Conservation (phyloP, 2,113 vertebrate genomes). For the Acrocephalus kingi region DNA sequence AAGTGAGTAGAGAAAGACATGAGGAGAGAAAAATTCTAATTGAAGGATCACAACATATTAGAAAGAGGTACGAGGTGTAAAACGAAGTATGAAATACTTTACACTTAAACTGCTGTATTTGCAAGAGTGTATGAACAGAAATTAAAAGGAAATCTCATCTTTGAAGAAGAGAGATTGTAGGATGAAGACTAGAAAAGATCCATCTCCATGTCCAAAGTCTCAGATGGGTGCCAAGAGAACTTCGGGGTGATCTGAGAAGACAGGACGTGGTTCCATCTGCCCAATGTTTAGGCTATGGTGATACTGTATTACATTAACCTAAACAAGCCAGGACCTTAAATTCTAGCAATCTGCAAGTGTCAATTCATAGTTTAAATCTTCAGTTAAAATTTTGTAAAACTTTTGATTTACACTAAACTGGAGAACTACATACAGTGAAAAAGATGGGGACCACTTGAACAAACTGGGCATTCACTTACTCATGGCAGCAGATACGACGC, state of each 20-base stretch:
- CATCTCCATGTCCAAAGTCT: not conserved
- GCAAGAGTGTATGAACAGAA: not conserved
- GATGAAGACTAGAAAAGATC: not conserved
- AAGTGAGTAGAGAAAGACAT: not conserved
- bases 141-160: not conserved
- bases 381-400: not conserved
- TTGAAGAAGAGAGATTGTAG: not conserved
- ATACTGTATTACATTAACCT: not conserved
- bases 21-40: not conserved
- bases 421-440: not conserved
- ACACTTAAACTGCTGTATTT: not conserved
- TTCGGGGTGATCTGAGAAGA: not conserved
- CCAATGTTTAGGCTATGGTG: not conserved
- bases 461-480: not conserved
- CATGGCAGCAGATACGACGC: not conserved
- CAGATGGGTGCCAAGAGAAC: not conserved
- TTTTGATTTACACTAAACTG: not conserved
- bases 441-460: not conserved
- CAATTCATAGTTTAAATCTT: not conserved
- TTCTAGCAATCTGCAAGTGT: not conserved
- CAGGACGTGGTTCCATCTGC: fast-evolving
- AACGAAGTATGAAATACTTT: not conserved
- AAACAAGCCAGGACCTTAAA: not conserved
- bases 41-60: not conserved
- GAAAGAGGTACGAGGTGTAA: not conserved